A percentile compares a stretch with the other conserved stretches of the same genome.
Conservation (phyloP, 1,140 invertebrate genomes). For the Lepidurus couesii region DNA sequence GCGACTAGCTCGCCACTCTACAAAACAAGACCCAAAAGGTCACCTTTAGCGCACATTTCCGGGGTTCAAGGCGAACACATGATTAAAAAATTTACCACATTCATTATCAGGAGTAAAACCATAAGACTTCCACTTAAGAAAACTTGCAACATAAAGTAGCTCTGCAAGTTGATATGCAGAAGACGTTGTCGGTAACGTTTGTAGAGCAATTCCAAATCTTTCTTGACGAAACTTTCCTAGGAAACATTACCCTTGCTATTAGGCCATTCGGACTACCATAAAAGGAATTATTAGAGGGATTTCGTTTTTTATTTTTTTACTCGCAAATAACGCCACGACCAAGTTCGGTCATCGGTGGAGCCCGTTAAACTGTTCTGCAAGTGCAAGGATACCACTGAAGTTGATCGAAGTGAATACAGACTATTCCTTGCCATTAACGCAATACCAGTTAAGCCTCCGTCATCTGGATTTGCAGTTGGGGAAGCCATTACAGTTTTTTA, state of each 20-base stretch:
- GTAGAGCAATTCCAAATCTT: slow-evolving; percentile 65
- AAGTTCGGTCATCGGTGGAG: slow-evolving; percentile 39
- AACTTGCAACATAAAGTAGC: slow-evolving; percentile 64
- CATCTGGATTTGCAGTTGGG: background rate
- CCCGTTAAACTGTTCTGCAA: slow-evolving; percentile 30
- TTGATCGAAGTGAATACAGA: slow-evolving; percentile 36
- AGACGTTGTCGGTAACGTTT: slow-evolving; percentile 65
- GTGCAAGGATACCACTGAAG: slow-evolving; percentile 35
- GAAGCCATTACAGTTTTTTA: background rate
- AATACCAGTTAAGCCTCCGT: slow-evolving; percentile 41
- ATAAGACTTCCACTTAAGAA: slow-evolving; percentile 58
- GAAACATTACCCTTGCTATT: slow-evolving; percentile 41
- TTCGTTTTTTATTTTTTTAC: slow-evolving; percentile 37
- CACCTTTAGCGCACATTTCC: background rate
- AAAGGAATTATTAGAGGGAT: slow-evolving; percentile 24
- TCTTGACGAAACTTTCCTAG: slow-evolving; percentile 65
- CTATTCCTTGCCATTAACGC: slow-evolving; percentile 37
- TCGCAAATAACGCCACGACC: slow-evolving; percentile 42
- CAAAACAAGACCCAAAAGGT: slow-evolving; percentile 23
- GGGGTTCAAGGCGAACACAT: no score
- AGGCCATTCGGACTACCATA: slow-evolving; percentile 4
- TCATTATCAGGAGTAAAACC: slow-evolving; percentile 50
- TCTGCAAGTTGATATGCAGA: slow-evolving; percentile 66
- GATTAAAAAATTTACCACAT: slow-evolving; percentile 44
- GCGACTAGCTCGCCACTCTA: slow-evolving; percentile 26